Evolutionary conservation across 2,113 vertebrate species (phyloP), one percentile per base, ranked within the genome.

Genomic region (Entelurus aequoreus): DNA sequence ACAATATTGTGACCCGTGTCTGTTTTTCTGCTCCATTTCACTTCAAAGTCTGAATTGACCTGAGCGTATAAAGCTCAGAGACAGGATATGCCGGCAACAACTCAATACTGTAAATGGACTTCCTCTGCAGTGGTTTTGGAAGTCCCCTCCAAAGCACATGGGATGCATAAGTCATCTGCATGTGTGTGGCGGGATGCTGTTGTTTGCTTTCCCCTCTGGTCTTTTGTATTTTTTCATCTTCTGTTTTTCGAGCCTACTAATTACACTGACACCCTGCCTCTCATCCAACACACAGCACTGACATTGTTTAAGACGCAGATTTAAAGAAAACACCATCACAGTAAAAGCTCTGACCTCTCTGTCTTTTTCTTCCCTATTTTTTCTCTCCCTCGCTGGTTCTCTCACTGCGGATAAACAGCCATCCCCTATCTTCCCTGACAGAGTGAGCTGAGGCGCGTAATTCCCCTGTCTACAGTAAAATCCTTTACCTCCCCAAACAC

Each of bases 291-390:
- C 48, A 63, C 44, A 60, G 14, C 28, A 21, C 54, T 62, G 47
- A 5, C 35, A n/a, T 63, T 74, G 66, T 70, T 69, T 47, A 59
- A 78, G 47, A 44, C n/a, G 54, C 10, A 42, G 8, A 38, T 44
- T 16, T 49, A 50, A 86, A 82, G 83, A 87, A 86, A 88, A 76
- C 79, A 54, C 16, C 3, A 60, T 59, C 66, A 78, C 60, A 64
- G 72, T 69, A 71, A 78, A 72, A 70, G 79, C 86, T 74, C 28
- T 83, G 86, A 84, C 88, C 83, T 77, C 51, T 83, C 77, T 83
- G 76, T 76, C 60, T 79, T 76, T 28, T 60, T 55, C 38, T 46
- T 36, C 55, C 36, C 5, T 12, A 40, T 50, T 19, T 48, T 46
- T 35, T 36, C 42, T 8, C 40, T 1, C 63, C 36, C 52, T 49